Evolutionary conservation across 2,113 vertebrate genomes (phyloP).

Genomic region (Hymenochirus boettgeri): DNA sequence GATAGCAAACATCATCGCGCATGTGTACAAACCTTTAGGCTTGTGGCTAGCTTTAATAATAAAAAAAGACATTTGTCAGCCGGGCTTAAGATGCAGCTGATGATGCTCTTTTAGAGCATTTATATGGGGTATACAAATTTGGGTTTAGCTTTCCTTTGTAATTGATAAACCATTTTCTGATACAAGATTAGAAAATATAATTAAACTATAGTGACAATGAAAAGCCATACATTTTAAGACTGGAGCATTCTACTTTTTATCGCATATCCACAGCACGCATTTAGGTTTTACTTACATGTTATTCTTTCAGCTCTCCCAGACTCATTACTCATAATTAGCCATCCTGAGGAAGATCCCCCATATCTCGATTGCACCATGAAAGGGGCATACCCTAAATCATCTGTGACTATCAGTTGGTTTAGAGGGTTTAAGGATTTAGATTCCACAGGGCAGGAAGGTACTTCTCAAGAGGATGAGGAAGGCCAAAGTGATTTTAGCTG

Average conservation of each 20-base stretch:
- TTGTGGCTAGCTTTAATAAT: no score
- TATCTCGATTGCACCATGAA: constrained; percentile 46
- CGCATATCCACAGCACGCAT: neutral
- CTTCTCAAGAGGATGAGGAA: neutral
- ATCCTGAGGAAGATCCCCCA: neutral
- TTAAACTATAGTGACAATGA: no score
- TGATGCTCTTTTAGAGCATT: no score
- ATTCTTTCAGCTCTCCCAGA: constrained; percentile 56
- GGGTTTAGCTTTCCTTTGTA: no score
- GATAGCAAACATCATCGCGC: no score
- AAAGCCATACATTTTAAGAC: no score
- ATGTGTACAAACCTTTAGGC: no score
- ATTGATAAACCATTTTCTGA: no score
- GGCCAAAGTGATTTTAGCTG: constrained; percentile 28
- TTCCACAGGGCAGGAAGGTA: fast-evolving
- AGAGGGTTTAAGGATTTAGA: constrained; percentile 21
- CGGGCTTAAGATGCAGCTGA: no score
- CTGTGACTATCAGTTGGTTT: constrained; percentile 50
- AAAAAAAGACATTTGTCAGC: no score
- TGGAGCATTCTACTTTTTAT: neutral
- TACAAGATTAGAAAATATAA: no score
- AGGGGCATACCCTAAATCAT: fast-evolving
- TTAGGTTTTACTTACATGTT: neutral
- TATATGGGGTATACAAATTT: no score
- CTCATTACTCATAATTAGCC: constrained; percentile 41